phyloP scores from a whole-genome alignment of 2,888 invertebrate genomes.

The Cactoblastis cactorum region DNA sequence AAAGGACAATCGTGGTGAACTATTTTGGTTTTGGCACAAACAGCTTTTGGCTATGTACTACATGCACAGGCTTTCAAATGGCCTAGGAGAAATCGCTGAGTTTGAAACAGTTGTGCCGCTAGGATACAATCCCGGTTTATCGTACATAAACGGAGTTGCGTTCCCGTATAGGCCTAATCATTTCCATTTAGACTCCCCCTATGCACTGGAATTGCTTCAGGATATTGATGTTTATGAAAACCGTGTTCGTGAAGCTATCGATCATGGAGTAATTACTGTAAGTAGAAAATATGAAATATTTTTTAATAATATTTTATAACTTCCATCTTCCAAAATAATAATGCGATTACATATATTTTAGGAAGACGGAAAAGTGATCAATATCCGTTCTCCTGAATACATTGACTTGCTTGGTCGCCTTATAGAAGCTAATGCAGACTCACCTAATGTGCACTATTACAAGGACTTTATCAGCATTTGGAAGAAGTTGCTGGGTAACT shows the following conservation, averaged over 20 bases:
- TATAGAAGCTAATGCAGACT: conserved; percentile 82
- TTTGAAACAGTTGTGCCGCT: conserved; percentile 76
- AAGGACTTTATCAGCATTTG: conserved; percentile 77
- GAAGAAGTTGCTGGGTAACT: conserved; percentile 80
- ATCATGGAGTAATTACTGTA: conserved; percentile 71
- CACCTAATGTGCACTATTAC: conserved; percentile 74
- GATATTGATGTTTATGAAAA: conserved; percentile 73
- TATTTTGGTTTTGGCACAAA: conserved; percentile 82
- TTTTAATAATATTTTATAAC: no score
- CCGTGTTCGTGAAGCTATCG: conserved; percentile 81
- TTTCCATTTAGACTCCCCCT: conserved; percentile 68
- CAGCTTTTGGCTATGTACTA: conserved; percentile 86
- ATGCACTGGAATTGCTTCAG: conserved; percentile 58
- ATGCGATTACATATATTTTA: conserved; percentile 32
- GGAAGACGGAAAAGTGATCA: conserved; percentile 73
- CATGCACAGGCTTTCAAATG: conserved; percentile 85
- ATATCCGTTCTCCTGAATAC: conserved; percentile 80
- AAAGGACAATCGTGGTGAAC: conserved; percentile 82
- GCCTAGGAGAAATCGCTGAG: conserved; percentile 82
- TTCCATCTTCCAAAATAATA: no score
- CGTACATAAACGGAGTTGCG: conserved; percentile 82
- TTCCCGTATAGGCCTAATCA: conserved; percentile 82
- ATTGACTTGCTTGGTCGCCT: conserved; percentile 82
- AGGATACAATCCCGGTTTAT: conserved; percentile 82
- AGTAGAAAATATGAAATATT: conserved; percentile 31